Base-by-base conservation (phyloP, 2,888 invertebrate genomes). In the Dascillus cervinus region DNA sequence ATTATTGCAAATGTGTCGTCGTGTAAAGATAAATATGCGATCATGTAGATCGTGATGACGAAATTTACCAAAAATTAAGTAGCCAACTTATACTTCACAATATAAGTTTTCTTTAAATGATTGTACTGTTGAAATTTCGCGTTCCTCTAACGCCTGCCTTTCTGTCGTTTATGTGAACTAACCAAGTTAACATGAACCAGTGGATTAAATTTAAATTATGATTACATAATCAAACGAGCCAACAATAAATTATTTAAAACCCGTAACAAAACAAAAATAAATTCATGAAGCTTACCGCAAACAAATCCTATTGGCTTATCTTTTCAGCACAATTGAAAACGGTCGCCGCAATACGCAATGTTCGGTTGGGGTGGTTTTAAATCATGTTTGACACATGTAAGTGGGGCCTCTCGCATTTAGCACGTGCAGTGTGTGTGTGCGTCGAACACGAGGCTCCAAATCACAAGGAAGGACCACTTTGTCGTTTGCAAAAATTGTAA, bases 371-470 rank as follows among this genome's bases (percentile, higher is more conserved):
- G 46, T 43, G 39, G 45, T 45, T 37, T 34, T 42, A 55, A 59
- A 60, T 53, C 47, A 58, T 59, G 59, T 60, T 59, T 60, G 60
- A 60, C 60, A 59, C 58, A 58, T 60, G 60, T 60, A 60, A 60
- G 59, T 60, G 60, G 58, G 58, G 46, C 43, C 39, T 38, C 39
- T 38, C 34, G 37, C 32, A 28, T 25, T 13, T 15, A 50, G 42
- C 43, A 39, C 39, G 17, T 17, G 17, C 17, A 17, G n/a, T n/a
- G 8, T 8, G 17, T 17, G 17, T 8, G 17, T 8, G 58, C 53
- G 58, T 22, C 43, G 26, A 20, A 40, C 50, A 49, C 55, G 52
- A 53, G 57, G 23, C 37, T 27, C 14, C 36, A 35, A 44, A 44
- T 44, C 40, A 40, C 40, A 44, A 38, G 42, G 42, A 44, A 39